phyloP scores from a whole-genome alignment of 1,140 invertebrate genomes.

The Philopotamus ludificatus region DNA sequence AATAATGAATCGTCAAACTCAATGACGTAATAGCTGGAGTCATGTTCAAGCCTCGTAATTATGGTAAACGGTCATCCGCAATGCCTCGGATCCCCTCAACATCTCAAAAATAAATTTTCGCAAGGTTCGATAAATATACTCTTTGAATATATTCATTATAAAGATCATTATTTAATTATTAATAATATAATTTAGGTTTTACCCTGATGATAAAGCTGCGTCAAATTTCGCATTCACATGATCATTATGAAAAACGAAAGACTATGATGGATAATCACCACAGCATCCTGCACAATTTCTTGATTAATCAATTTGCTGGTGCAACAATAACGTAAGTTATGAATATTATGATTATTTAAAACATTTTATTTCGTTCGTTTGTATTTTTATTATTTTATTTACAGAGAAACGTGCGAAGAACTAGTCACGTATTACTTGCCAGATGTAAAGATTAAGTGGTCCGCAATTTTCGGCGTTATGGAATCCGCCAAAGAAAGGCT shows the following conservation, averaged over 20 bases:
- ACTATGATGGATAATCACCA: not conserved
- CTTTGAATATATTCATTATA: not conserved
- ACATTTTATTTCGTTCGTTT: too few species aligned
- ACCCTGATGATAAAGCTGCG: slow-evolving; percentile 49
- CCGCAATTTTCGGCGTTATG: slow-evolving; percentile 72
- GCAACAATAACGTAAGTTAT: slow-evolving; percentile 50
- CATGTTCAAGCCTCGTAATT: slow-evolving; percentile 81
- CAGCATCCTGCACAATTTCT: slow-evolving; percentile 47
- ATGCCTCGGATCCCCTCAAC: slow-evolving; percentile 69
- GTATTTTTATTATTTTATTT: slow-evolving; percentile 41
- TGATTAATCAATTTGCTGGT: slow-evolving; percentile 49
- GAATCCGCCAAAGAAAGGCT: slow-evolving; percentile 61
- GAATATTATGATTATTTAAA: too few species aligned
- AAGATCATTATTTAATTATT: not conserved
- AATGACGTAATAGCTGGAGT: slow-evolving; percentile 85
- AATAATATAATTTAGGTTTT: slow-evolving; percentile 39
- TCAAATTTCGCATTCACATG: slow-evolving; percentile 40
- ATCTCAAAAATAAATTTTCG: slow-evolving; percentile 68
- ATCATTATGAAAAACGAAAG: slow-evolving; percentile 8
- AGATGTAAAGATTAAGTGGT: slow-evolving; percentile 64
- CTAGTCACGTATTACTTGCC: slow-evolving; percentile 74
- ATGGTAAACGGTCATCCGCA: slow-evolving; percentile 84
- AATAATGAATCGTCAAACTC: slow-evolving; percentile 82
- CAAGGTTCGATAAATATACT: slow-evolving; percentile 47
- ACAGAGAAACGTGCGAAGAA: slow-evolving; percentile 71